A percentile compares a stretch with the other conserved stretches of the same genome.
Conservation (phyloP, 2,113 vertebrate genomes). For the Baryphthengus martii region DNA sequence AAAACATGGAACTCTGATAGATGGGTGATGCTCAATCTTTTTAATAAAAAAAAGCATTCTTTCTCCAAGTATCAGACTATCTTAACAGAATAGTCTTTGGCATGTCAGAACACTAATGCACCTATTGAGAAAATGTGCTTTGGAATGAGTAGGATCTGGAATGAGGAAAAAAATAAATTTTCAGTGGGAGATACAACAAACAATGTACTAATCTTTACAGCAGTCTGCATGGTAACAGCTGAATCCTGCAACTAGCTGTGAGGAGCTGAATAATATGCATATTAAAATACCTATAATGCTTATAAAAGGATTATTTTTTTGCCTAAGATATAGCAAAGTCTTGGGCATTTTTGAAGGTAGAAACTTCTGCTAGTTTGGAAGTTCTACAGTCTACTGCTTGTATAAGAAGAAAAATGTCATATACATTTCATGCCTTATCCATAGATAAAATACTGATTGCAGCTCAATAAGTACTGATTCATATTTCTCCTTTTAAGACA, state of each 20-base stretch:
- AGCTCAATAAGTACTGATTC: background rate
- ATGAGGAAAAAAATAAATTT: background rate
- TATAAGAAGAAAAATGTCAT: background rate
- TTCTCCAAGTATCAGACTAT: background rate
- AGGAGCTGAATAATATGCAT: background rate
- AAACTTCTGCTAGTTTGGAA: background rate
- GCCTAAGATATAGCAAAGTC: background rate
- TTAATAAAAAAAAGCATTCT: background rate
- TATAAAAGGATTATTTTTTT: constrained; percentile 9
- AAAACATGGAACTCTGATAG: background rate
- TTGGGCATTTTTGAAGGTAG: background rate
- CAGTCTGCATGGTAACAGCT: background rate
- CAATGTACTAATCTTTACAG: background rate
- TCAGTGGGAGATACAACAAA: background rate
- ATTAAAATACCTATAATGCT: background rate
- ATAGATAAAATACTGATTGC: constrained; percentile 7
- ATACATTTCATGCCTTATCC: background rate
- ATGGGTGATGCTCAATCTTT: background rate
- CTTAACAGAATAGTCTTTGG: background rate
- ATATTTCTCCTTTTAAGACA: background rate
- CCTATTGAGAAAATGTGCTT: background rate
- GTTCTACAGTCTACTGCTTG: background rate
- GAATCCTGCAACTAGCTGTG: background rate
- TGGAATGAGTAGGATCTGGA: background rate
- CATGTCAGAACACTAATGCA: background rate